Evolutionary conservation across 2,888 invertebrate genomes (phyloP).

Genomic region (Troides oblongomaculatus): DNA sequence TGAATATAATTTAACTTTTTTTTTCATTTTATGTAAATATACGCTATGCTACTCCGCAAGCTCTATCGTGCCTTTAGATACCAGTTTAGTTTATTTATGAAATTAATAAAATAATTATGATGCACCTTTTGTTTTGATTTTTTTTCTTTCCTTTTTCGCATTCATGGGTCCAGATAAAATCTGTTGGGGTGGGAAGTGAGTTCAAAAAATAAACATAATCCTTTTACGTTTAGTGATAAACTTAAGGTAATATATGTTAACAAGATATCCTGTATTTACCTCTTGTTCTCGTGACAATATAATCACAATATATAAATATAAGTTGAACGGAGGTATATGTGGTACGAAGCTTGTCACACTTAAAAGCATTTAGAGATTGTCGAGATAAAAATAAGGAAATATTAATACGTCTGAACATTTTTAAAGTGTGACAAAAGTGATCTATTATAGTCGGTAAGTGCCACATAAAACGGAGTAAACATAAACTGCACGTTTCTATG

Average conservation of each 20-base stretch:
- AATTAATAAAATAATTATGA: slow-evolving; percentile 70
- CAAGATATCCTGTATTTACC: slow-evolving; percentile 43
- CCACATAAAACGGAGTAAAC: too few species aligned
- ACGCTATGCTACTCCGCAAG: slow-evolving; percentile 66
- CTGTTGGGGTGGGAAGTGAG: slow-evolving; percentile 6
- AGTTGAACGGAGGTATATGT: slow-evolving; percentile 1
- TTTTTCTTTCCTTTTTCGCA: slow-evolving; percentile 38
- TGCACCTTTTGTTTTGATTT: slow-evolving; percentile 57
- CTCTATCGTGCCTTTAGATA: slow-evolving; percentile 66
- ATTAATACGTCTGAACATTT: too few species aligned
- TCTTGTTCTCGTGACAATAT: slow-evolving; percentile 67
- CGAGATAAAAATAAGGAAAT: too few species aligned
- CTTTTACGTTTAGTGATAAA: slow-evolving; percentile 17
- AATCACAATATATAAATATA: slow-evolving; percentile 32
- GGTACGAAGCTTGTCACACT: slow-evolving; percentile 8
- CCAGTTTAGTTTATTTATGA: slow-evolving; percentile 76
- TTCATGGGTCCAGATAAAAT: slow-evolving; percentile 26
- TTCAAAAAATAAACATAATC: slow-evolving; percentile 4
- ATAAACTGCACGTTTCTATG: too few species aligned
- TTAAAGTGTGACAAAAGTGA: too few species aligned
- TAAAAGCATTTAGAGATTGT: not conserved
- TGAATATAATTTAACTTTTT: slow-evolving; percentile 34
- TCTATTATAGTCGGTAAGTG: too few species aligned
- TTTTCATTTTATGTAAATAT: slow-evolving; percentile 71
- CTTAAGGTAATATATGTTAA: slow-evolving; percentile 4